Evolutionary conservation across 2,113 vertebrate species (phyloP).

Genomic region (Hippocampus mohnikei): DNA sequence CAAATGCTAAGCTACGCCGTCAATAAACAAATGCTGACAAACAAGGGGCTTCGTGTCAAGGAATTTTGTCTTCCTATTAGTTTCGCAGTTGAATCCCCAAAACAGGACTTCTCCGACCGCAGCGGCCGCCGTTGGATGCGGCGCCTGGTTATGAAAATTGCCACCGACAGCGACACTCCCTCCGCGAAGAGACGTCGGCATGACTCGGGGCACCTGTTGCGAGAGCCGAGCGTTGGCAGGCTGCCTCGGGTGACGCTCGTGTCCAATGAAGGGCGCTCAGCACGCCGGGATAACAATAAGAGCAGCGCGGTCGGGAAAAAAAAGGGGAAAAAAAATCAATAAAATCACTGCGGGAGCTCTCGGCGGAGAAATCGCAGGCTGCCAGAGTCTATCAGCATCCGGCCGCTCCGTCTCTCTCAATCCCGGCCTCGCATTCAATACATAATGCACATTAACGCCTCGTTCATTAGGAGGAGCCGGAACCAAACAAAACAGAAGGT

Average conservation of each 20-base stretch:
- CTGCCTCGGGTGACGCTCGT: conserved; percentile 56
- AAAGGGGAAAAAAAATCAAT: conserved; percentile 61
- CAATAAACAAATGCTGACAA: no score
- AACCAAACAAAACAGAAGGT: not conserved
- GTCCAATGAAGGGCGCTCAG: conserved; percentile 60
- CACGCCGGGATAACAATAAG: conserved; percentile 60
- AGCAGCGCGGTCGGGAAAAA: conserved; percentile 35
- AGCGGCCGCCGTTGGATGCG: no score
- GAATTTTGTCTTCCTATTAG: no score
- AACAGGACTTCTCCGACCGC: not conserved
- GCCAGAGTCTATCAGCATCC: conserved; percentile 42
- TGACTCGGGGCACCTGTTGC: conserved; percentile 51
- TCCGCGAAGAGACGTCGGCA: conserved; percentile 10
- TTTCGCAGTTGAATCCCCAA: no score
- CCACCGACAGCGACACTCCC: not conserved
- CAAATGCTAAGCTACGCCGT: no score
- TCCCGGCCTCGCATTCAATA: not conserved
- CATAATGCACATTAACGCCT: not conserved
- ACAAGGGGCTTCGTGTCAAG: no score
- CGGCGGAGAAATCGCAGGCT: conserved; percentile 54
- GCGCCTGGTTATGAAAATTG: not conserved
- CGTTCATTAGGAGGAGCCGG: not conserved
- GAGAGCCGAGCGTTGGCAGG: conserved; percentile 48
- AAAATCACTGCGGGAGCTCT: conserved; percentile 55
- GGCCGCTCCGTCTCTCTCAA: conserved; percentile 22